A percentile compares a stretch with the other conserved stretches of the same genome.
These are phyloP conservation scores for Corythaixoides concolor DNA, from an alignment of 2,113 vertebrate species.

Conservation along the genomic window DNA sequence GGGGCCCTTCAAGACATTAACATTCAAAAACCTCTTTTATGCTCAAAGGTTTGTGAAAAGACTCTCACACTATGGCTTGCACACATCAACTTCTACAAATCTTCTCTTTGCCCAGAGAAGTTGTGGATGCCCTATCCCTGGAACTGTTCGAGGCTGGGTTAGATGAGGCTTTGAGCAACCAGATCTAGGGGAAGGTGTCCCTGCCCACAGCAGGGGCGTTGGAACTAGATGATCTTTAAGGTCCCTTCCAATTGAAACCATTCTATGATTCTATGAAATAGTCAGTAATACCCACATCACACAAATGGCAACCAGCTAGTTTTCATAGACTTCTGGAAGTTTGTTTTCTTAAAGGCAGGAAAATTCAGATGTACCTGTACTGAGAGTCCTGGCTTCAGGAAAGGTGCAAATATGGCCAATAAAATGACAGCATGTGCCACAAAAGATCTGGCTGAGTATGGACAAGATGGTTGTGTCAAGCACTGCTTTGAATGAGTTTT, in stretches of 20 bases:
- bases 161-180: too few relatives aligned
- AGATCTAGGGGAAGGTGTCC: too few relatives aligned
- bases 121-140: too few relatives aligned
- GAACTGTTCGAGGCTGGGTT: too few relatives aligned
- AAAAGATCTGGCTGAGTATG: not conserved
- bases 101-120: too few relatives aligned
- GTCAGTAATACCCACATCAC: not conserved
- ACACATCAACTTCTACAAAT: not conserved
- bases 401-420: not conserved
- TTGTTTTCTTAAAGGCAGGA: not conserved
- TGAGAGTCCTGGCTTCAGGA: not conserved
- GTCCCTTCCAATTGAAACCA: too few relatives aligned
- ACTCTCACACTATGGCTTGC: not conserved
- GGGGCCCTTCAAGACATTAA: not conserved
- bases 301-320: not conserved
- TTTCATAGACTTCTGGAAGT: not conserved
- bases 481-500: not conserved
- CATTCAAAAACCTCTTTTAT: not conserved
- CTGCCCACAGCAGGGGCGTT: too few relatives aligned
- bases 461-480: not conserved
- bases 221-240: too few relatives aligned
- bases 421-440: not conserved
- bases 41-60: not conserved
- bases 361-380: not conserved
- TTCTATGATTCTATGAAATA: not conserved